Conservation (phyloP, 2,797 vertebrate species). For the Molossus molossus region DNA sequence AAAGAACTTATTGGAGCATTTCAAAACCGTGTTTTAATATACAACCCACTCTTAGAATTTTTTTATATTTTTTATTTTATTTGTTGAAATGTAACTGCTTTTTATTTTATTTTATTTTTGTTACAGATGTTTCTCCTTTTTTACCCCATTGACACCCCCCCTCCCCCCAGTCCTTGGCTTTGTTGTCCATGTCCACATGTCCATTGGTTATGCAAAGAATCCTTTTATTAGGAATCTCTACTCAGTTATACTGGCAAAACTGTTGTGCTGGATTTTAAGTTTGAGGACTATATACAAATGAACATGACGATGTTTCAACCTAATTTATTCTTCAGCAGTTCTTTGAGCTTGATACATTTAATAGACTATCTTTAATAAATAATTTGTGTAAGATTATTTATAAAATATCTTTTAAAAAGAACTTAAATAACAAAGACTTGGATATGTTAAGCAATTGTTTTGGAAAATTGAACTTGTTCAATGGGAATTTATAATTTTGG, state of each 20-base stretch:
- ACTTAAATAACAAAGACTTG: not conserved
- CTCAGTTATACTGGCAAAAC: not conserved
- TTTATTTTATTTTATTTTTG: too few relatives aligned
- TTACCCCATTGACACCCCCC: too few relatives aligned
- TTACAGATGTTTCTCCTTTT: too few relatives aligned
- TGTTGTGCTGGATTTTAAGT: not conserved
- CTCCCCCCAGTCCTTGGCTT: too few relatives aligned
- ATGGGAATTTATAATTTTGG: not conserved
- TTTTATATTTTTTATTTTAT: not conserved
- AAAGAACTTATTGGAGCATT: not conserved
- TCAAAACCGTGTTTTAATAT: constrained; percentile 35
- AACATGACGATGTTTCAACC: not conserved
- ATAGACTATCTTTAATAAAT: not conserved
- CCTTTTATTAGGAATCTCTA: not conserved
- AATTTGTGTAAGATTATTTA: not conserved
- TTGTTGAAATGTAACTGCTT: too few relatives aligned
- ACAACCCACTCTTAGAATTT: not conserved
- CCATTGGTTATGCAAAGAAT: not conserved
- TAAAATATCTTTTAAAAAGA: not conserved
- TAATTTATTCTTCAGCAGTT: not conserved
- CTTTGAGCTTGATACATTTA: not conserved
- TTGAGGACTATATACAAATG: not conserved
- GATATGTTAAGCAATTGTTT: not conserved
- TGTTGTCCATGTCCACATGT: too few relatives aligned
- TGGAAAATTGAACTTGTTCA: not conserved